A percentile compares a stretch with the other conserved stretches of the same genome.
Conservation (phyloP, 2,888 invertebrate species). For the Mythimna lalbum region DNA sequence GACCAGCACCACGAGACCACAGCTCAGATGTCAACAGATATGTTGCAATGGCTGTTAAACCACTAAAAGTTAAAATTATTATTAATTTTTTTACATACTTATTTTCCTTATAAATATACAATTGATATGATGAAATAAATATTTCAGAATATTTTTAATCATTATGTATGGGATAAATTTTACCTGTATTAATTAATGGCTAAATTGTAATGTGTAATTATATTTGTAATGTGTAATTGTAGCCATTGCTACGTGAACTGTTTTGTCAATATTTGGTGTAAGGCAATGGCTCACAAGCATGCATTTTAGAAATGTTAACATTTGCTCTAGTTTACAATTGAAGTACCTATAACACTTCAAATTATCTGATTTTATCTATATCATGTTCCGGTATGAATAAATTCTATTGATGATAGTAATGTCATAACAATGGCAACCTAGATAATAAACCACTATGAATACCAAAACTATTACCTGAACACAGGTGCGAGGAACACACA, state of each 20-base stretch:
- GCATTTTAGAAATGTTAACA: background rate
- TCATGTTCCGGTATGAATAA: slow-evolving; percentile 10
- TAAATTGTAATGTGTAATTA: background rate
- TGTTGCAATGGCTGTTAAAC: slow-evolving; percentile 99
- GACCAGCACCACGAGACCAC: slow-evolving; percentile 98
- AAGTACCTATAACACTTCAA: slow-evolving; percentile 23
- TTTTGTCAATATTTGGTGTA: slow-evolving; percentile 29
- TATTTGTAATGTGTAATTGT: background rate
- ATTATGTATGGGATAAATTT: background rate
- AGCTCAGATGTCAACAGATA: slow-evolving; percentile 99
- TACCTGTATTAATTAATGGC: slow-evolving; percentile 1
- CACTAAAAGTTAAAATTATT: slow-evolving; percentile 92
- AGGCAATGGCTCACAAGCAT: background rate
- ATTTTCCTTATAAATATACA: background rate
- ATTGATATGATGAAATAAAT: background rate
- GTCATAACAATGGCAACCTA: slow-evolving; percentile 22
- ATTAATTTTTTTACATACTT: background rate
- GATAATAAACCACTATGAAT: slow-evolving; percentile 16
- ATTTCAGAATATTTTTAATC: background rate
- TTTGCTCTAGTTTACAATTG: slow-evolving; percentile 21
- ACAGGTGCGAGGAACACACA: slow-evolving; percentile 99
- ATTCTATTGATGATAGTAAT: background rate
- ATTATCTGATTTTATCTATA: slow-evolving; percentile 44
- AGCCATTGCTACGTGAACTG: slow-evolving; percentile 24
- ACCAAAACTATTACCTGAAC: slow-evolving; percentile 93